phyloP scores from a whole-genome alignment of 1,140 invertebrate genomes.

The Drosophila busckii region DNA sequence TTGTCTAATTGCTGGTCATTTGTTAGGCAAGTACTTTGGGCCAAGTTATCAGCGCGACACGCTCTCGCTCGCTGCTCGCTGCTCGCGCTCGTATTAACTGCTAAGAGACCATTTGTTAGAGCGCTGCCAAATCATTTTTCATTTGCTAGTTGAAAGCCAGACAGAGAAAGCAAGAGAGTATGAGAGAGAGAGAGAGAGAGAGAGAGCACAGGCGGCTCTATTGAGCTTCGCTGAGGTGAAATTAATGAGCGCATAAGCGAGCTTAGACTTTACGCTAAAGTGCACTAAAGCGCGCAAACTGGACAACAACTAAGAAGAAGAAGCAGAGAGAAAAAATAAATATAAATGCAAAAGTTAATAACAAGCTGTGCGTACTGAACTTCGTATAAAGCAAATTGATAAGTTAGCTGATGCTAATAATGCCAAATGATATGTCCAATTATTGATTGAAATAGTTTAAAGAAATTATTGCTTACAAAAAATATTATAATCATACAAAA shows the following conservation, averaged over 20 bases:
- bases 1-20: conserved; percentile 67
- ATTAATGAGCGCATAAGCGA: conserved; percentile 66
- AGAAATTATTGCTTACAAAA: too few relatives aligned
- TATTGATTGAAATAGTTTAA: too few relatives aligned
- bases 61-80: conserved; percentile 6
- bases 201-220: conserved; percentile 23
- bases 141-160: conserved; percentile 58
- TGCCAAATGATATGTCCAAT: too few relatives aligned
- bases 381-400: too few relatives aligned
- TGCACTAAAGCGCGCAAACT: conserved; percentile 66
- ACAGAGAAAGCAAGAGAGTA: background rate
- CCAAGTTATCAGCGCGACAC: conserved; percentile 16
- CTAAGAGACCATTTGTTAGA: conserved; percentile 47
- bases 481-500: too few relatives aligned
- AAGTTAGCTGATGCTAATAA: too few relatives aligned
- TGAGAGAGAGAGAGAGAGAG: background rate
- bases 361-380: too few relatives aligned
- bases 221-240: conserved; percentile 68
- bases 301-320: too few relatives aligned
- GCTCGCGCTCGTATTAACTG: conserved; percentile 14
- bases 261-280: conserved; percentile 43
- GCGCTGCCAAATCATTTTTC: conserved; percentile 59
- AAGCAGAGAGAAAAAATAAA: too few relatives aligned
- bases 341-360: too few relatives aligned
- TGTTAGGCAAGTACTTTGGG: conserved; percentile 38